Evolutionary conservation across 1,140 invertebrate species (phyloP), one percentile per base, ranked within the genome.

Genomic region (Drosophila leontia): DNA sequence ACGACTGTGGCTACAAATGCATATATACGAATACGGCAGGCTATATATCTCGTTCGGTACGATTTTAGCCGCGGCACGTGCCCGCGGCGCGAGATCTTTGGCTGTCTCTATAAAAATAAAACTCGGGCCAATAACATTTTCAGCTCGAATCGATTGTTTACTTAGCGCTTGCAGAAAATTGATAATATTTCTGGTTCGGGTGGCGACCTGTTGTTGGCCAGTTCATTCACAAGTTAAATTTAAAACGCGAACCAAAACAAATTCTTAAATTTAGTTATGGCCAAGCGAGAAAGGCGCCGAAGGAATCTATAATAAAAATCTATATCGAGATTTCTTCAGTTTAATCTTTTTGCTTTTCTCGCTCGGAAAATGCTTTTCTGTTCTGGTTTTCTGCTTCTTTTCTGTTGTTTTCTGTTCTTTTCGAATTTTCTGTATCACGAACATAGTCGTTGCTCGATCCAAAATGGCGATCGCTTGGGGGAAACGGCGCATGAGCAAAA

Each of bases 221-320:
- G 62, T 85, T 78, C 82, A 85, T 85, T 81, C 68, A 74, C 72
- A 63, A 53, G 48, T 88, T 88, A 88, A 88, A 90, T 78, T 90
- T 90, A 88, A 85, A 90, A 71, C 84, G 65, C 75, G 79, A 90
- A 88, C 86, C 85, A 90, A 88, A 88, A 88, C 83, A 83, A 88
- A 85, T 76, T 90, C 75, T 88, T 88, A 90, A 85, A 79, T 85
- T 90, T 88, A 88, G 85, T 87, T 87, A 83, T 86, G 82, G 78
- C 80, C 80, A 78, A 85, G 48, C 74, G 75, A 70, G 11, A 37
- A 35, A 29, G 53, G 19, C 53, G 53, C 19, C 17, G 19, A 39
- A 55, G 53, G 63, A 77, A 84, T 86, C 82, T 86, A 83, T 78
- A 83, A 87, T 78, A 83, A 87, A 82, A 87, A 71, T 57, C 70